A percentile compares a stretch with the other conserved stretches of the same genome.
Conservation (phyloP, 2,888 invertebrate genomes). For the Lumbricus terrestris region DNA sequence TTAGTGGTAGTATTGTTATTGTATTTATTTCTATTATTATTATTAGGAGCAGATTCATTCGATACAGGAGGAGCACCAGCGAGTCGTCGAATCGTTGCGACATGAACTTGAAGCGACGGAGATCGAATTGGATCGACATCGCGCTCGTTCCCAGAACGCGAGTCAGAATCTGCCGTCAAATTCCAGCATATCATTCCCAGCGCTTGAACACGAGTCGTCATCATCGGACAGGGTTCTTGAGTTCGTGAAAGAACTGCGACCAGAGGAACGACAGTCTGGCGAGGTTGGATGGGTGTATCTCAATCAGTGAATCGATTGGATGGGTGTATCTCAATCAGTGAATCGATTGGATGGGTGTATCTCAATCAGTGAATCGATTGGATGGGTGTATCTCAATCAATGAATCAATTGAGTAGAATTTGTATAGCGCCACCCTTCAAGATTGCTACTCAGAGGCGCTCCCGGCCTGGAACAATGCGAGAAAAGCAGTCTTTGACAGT, state of each 20-base stretch:
- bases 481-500: too few relatives aligned
- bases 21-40: background rate
- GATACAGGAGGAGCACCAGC: constrained; percentile 58
- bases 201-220: background rate
- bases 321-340: too few relatives aligned
- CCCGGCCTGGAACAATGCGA: too few relatives aligned
- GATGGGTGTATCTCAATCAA: too few relatives aligned
- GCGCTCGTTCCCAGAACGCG: constrained; percentile 48
- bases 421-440: too few relatives aligned
- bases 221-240: constrained; percentile 30
- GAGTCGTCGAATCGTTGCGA: constrained; percentile 56
- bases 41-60: constrained; percentile 60
- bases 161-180: background rate
- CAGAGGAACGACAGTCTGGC: constrained; percentile 35
- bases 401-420: too few relatives aligned
- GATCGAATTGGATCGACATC: constrained; percentile 51
- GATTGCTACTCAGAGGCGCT: too few relatives aligned
- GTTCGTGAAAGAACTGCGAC: constrained; percentile 23
- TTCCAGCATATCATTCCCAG: background rate
- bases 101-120: constrained; percentile 59
- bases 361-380: too few relatives aligned
- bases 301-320: too few relatives aligned
- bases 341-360: too few relatives aligned
- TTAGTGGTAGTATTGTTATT: too few relatives aligned
- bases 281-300: constrained; percentile 35